Evolutionary conservation across 2,797 vertebrate species (phyloP).

Genomic region (Micrastur ruficollis): DNA sequence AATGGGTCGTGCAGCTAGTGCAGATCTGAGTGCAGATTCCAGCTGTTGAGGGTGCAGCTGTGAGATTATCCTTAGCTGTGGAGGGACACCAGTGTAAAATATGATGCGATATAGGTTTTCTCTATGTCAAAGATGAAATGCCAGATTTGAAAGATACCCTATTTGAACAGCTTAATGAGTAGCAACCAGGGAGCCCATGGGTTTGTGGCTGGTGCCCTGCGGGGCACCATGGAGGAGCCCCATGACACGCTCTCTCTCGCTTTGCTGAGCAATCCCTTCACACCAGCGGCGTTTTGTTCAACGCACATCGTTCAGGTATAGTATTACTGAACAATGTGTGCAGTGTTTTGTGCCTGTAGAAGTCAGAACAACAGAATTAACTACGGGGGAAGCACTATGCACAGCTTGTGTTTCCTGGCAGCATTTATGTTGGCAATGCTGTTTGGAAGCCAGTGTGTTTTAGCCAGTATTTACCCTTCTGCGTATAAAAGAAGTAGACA

Average conservation of each 20-base stretch:
- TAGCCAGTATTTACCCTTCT: neutral
- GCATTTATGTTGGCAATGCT: neutral
- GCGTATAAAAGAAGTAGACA: neutral
- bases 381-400: neutral
- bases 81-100: neutral
- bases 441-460: neutral
- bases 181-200: neutral
- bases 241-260: rapidly evolving
- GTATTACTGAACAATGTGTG: neutral
- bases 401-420: neutral
- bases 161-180: rapidly evolving
- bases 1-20: neutral
- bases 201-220: rapidly evolving
- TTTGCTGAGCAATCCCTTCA: neutral
- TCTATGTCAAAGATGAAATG: neutral
- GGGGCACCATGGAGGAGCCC: rapidly evolving
- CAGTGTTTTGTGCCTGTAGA: neutral
- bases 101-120: neutral
- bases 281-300: rapidly evolving
- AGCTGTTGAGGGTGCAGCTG: neutral
- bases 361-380: neutral
- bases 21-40: neutral
- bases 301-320: neutral
- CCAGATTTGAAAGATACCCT: neutral
- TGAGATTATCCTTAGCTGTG: neutral